Conservation (phyloP, 2,888 invertebrate genomes). For the Empis stercorea region DNA sequence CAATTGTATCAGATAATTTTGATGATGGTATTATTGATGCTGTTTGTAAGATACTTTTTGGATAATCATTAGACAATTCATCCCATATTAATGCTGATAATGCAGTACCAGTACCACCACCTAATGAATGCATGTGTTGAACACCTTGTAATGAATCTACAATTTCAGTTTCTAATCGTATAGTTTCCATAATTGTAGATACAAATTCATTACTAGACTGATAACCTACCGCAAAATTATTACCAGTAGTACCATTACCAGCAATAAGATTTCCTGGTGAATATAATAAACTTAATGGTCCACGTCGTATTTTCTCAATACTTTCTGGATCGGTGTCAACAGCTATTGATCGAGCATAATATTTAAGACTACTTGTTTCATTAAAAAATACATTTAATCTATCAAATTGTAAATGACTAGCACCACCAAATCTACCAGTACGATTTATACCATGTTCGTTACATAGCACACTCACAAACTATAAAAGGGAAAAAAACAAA, state of each 20-base stretch:
- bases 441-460: conserved; percentile 51
- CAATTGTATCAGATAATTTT: conserved; percentile 26
- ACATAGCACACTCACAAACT: conserved; percentile 46
- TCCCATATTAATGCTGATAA: conserved; percentile 59
- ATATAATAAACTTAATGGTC: conserved; percentile 49
- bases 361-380: conserved; percentile 42
- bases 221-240: conserved; percentile 54
- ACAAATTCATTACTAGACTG: conserved; percentile 30
- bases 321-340: conserved; percentile 58
- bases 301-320: conserved; percentile 42
- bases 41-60: conserved; percentile 58
- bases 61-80: conserved; percentile 59
- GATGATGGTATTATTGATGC: conserved; percentile 45
- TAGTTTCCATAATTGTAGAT: conserved; percentile 24
- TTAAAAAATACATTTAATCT: conserved; percentile 47
- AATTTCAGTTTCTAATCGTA: conserved; percentile 25
- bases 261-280: conserved; percentile 57
- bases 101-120: conserved; percentile 66
- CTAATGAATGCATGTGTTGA: conserved; percentile 54
- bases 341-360: conserved; percentile 53
- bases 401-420: conserved; percentile 50
- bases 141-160: conserved; percentile 44
- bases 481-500: conserved; percentile 1
- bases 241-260: conserved; percentile 45
- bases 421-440: conserved; percentile 46